Evolutionary conservation across 1,140 invertebrate species (phyloP).

Genomic region (Brachionus calyciflorus): DNA sequence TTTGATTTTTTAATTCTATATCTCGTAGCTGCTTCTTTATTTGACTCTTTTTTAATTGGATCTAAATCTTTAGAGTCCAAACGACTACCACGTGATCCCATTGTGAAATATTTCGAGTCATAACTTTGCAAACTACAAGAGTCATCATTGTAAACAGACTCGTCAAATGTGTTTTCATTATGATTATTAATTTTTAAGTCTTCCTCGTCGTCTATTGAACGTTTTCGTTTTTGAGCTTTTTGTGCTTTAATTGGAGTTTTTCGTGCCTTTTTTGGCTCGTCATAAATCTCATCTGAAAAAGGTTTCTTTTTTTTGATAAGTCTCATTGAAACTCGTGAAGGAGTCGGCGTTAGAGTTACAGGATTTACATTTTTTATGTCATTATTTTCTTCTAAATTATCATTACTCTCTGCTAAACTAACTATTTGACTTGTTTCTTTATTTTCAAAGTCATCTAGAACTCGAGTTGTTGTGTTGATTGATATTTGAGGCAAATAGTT

Average conservation of each 20-base stretch:
- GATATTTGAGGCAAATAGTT: not conserved
- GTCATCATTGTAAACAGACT: not conserved
- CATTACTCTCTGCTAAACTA: not conserved
- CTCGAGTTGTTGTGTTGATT: not conserved
- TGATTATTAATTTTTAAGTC: not conserved
- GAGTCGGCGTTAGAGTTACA: not conserved
- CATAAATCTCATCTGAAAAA: not conserved
- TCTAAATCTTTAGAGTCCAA: slow-evolving; percentile 7
- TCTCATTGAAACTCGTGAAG: slow-evolving; percentile 1
- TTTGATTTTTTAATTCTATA: slow-evolving; percentile 39
- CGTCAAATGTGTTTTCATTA: not conserved
- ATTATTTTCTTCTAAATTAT: not conserved
- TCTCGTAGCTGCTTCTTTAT: slow-evolving; percentile 39
- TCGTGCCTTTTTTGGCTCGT: not conserved
- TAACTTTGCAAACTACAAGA: slow-evolving; percentile 1
- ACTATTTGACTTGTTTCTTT: not conserved
- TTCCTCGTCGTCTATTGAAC: not conserved
- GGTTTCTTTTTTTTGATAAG: slow-evolving; percentile 17
- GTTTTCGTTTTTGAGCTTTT: not conserved
- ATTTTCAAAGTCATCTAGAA: not conserved
- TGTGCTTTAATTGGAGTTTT: not conserved
- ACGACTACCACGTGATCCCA: not conserved
- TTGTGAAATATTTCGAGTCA: not conserved
- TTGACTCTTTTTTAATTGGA: slow-evolving; percentile 31
- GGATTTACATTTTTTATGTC: slow-evolving; percentile 1